Evolutionary conservation across 1,140 invertebrate genomes (phyloP), one percentile per base, ranked within the genome.

Genomic region (Ips nitidus): DNA sequence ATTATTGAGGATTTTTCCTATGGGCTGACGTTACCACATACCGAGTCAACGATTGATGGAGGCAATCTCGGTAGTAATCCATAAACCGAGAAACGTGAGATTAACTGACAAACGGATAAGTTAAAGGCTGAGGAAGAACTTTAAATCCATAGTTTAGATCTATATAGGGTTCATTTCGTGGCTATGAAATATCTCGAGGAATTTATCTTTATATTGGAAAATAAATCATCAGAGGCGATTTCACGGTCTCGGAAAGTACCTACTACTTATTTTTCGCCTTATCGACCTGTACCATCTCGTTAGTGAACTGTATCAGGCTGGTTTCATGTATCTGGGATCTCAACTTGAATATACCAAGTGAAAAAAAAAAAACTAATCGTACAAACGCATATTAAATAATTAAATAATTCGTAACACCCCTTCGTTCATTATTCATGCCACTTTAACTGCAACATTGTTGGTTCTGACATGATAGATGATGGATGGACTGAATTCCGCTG

Each of bases 101-200:
- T 70, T 70, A 70, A 64, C 68, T 70, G 68, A 70, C 68, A 70
- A 70, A 70, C 60, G 55, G 68, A 63, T 70, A 70, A 70, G 43
- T 62, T 70, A 70, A 57, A 58, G 22, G 61, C 64, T 70, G 37
- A 70, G 68, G 68, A 70, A 70, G 68, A 58, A 70, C 60, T 47
- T 70, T 70, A 66, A 71, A 66, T 71, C 69, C 62, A 60, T 62
- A 71, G 56, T 66, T 66, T 66, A 70, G 53, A 69, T 52, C 66
- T 68, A 60, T 22, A 22, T 50, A 60, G 47, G 41, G 66, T 56
- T 58, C 41, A 58, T 47, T 57, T 57, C 43, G 43, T 41, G 36
- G 53, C 61, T 41, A 40, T 63, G 52, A 64, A 64, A 65, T 65
- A 56, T 65, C 52, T 53, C 36, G 22, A 38, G 2, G 41, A 43